Conservation (phyloP, 1,140 invertebrate genomes). For the Bactericera cockerelli region DNA sequence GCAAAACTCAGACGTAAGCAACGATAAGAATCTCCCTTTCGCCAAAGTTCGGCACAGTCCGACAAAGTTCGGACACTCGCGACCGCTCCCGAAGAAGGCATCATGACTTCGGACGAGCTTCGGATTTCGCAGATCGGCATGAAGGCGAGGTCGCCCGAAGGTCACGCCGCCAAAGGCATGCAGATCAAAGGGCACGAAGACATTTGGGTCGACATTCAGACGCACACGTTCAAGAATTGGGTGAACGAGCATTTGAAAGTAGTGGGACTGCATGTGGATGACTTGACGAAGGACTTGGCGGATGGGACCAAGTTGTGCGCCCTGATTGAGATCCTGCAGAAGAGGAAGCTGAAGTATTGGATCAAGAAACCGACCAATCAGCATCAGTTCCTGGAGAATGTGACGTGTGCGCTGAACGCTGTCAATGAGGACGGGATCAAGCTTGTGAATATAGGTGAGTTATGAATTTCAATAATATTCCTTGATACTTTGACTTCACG, state of each 20-base stretch:
- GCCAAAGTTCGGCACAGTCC: too few relatives aligned
- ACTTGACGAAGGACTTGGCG: slow-evolving; percentile 70
- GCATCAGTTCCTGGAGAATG: slow-evolving; percentile 92
- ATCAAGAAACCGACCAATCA: slow-evolving; percentile 74
- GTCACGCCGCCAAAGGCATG: slow-evolving; percentile 82
- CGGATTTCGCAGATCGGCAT: slow-evolving; percentile 41
- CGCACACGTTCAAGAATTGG: slow-evolving; percentile 96
- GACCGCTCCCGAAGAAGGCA: too few relatives aligned
- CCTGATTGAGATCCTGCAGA: slow-evolving; percentile 80
- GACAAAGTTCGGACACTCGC: too few relatives aligned
- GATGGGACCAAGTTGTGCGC: slow-evolving; percentile 81
- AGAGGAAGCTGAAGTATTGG: slow-evolving; percentile 58
- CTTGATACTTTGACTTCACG: neutral
- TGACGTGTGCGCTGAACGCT: slow-evolving; percentile 82
- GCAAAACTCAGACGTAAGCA: neutral
- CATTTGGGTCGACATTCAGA: slow-evolving; percentile 91
- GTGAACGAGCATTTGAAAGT: slow-evolving; percentile 82
- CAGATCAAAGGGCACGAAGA: slow-evolving; percentile 85
- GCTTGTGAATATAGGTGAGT: slow-evolving; percentile 93
- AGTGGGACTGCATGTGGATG: slow-evolving; percentile 42
- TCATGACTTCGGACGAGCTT: slow-evolving; percentile 9
- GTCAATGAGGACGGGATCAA: slow-evolving; percentile 92
- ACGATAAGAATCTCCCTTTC: too few relatives aligned
- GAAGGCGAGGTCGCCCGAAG: slow-evolving; percentile 73
- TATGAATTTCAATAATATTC: too few relatives aligned